These are phyloP conservation scores for Entomobrya multifasciata DNA, from an alignment of 2,888 invertebrate species.

Conservation along the genomic window DNA sequence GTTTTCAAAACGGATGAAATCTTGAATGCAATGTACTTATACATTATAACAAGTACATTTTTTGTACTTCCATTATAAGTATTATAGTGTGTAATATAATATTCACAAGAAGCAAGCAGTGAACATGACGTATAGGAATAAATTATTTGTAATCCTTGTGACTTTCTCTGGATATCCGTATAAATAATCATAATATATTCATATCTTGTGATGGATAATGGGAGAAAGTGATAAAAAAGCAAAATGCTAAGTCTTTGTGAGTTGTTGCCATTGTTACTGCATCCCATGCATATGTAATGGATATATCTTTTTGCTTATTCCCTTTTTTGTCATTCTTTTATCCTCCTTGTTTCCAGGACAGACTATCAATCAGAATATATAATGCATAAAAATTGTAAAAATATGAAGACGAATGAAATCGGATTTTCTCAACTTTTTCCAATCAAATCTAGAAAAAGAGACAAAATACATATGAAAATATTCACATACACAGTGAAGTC, in stretches of 20 bases:
- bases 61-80: too few relatives aligned
- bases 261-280: neutral
- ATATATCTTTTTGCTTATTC: neutral
- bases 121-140: neutral
- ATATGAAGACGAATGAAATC: slow-evolving; percentile 11
- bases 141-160: neutral
- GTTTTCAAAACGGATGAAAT: slow-evolving; percentile 9
- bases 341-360: slow-evolving; percentile 11
- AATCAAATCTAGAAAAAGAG: too few relatives aligned
- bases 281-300: neutral
- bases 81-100: too few relatives aligned
- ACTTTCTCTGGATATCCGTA: slow-evolving; percentile 2
- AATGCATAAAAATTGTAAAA: neutral
- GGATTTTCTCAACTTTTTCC: neutral
- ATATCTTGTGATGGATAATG: slow-evolving; percentile 1
- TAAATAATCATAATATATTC: slow-evolving; percentile 19
- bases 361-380: slow-evolving; percentile 19
- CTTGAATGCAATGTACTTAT: neutral
- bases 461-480: too few relatives aligned
- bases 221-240: neutral
- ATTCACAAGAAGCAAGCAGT: neutral
- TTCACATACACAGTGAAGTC: too few relatives aligned
- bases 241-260: neutral
- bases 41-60: too few relatives aligned
- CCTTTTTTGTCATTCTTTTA: too few relatives aligned